Base-by-base conservation (phyloP, 1,140 invertebrate genomes). In the Hormaphis cornu region DNA sequence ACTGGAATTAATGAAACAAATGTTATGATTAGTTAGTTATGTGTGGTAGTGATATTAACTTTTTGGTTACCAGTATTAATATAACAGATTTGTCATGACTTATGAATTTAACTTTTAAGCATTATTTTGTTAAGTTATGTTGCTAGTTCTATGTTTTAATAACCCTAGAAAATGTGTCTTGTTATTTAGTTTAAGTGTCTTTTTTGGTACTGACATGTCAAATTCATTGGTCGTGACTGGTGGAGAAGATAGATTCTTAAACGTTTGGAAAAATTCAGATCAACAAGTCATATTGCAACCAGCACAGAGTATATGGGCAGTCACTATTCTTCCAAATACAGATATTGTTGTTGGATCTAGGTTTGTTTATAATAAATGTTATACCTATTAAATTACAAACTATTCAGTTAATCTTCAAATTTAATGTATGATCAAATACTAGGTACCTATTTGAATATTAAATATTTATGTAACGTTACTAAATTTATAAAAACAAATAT, bases 341-440 rank as follows among this genome's bases (percentile, higher is more conserved):
- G 94, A 98, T 79, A 85, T 98, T 75, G 90, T 90, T n/a, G 86
- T 90, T 71, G 95, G 93, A 9, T 80, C 85, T 69, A 87, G 85
- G 85, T 85, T 78, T 74, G 71, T 72, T 26, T 69, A 26, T 71
- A 35, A 9, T 52, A 20, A 52, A 50, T 26, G 22, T 53, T 22
- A 22, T 56, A 37, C 22, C 48, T 8, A 52, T n/a, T n/a, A 12
- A 42, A 42, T n/a, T 42, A 42, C 40, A 9, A n/a, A 42, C 9
- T 42, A 10, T 42, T n/a, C n/a, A 10, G 9, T 42, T 42, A n/a
- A 42, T n/a, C 9, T 9, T 10, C n/a, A n/a, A 10, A 42, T 42
- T 54, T 54, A 69, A 71, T 70, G 1, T 66, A 66, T 18, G 18
- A 10, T 58, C n/a, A n/a, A n/a, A n/a, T n/a, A n/a, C n/a, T n/a